Evolutionary conservation across 2,888 invertebrate genomes (phyloP).

Genomic region (Sphinx pinastri): DNA sequence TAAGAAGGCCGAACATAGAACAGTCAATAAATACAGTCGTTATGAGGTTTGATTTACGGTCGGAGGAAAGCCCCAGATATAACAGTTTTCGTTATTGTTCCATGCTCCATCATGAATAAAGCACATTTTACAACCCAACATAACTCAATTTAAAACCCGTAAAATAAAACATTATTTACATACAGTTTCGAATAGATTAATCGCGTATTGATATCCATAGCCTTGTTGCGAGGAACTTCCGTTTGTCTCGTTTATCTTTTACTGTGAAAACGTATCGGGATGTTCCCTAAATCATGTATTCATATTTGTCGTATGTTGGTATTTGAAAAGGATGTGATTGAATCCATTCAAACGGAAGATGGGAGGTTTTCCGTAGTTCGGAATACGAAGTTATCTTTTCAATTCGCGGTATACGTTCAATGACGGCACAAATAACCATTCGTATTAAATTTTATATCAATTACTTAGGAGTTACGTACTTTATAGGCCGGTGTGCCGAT

Average conservation of each 20-base stretch:
- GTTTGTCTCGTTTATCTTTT: slow-evolving; percentile 7
- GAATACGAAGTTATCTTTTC: neutral
- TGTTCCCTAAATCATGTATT: neutral
- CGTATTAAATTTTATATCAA: too few species aligned
- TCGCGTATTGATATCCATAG: neutral
- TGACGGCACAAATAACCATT: neutral
- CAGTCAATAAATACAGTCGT: slow-evolving; percentile 9
- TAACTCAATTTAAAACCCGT: slow-evolving; percentile 16
- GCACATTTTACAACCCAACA: neutral
- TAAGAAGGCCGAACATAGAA: slow-evolving; percentile 17
- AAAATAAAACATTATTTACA: neutral
- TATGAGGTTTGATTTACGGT: slow-evolving; percentile 15
- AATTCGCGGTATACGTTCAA: neutral
- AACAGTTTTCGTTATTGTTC: slow-evolving; percentile 21
- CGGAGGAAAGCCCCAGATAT: slow-evolving; percentile 19
- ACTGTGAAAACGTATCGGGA: slow-evolving; percentile 10
- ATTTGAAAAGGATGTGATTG: slow-evolving; percentile 12
- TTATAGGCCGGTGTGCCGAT: too few species aligned
- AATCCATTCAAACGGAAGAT: neutral
- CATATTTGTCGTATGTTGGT: neutral
- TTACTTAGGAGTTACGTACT: too few species aligned
- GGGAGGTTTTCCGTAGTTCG: neutral
- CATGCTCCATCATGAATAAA: slow-evolving; percentile 14
- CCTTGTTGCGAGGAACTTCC: neutral
- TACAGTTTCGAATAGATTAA: neutral